Conservation (phyloP, 2,113 vertebrate genomes). For the Chiloscyllium plagiosum region DNA sequence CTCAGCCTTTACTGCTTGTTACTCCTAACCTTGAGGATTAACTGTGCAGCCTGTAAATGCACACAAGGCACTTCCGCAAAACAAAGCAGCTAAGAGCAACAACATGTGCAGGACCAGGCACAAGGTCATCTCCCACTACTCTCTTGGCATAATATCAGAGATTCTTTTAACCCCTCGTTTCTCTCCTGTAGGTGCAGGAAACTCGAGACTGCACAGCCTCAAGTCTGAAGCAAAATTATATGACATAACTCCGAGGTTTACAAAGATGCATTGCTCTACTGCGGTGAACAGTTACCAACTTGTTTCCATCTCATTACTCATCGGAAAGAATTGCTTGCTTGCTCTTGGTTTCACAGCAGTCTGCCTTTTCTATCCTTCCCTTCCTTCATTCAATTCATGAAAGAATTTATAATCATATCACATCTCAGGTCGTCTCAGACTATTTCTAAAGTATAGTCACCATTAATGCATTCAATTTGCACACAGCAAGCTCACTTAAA, state of each 20-base stretch:
- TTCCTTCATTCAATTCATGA: not conserved
- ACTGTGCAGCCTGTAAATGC: not conserved
- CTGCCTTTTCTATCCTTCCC: not conserved
- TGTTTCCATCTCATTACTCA: not conserved
- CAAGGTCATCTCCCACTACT: slow-evolving; percentile 12
- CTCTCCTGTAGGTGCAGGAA: not conserved
- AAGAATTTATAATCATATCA: not conserved
- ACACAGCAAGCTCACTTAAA: not conserved
- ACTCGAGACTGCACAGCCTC: not conserved
- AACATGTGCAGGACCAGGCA: not conserved
- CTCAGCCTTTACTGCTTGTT: not conserved
- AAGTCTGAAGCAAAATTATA: not conserved
- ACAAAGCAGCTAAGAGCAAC: not conserved
- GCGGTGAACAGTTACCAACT: not conserved
- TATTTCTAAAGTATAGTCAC: not conserved
- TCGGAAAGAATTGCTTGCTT: not conserved
- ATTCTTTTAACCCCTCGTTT: not conserved
- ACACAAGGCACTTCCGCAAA: not conserved
- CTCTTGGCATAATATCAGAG: not conserved
- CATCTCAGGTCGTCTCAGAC: not conserved
- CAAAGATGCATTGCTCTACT: not conserved
- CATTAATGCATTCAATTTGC: not conserved
- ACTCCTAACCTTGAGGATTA: not conserved
- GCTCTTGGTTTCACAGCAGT: not conserved
- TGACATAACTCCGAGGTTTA: not conserved